A percentile compares a stretch with the other conserved stretches of the same genome.
Evolutionary conservation across 1,140 invertebrate genomes (phyloP).

Genomic region (Bombyx mori): DNA sequence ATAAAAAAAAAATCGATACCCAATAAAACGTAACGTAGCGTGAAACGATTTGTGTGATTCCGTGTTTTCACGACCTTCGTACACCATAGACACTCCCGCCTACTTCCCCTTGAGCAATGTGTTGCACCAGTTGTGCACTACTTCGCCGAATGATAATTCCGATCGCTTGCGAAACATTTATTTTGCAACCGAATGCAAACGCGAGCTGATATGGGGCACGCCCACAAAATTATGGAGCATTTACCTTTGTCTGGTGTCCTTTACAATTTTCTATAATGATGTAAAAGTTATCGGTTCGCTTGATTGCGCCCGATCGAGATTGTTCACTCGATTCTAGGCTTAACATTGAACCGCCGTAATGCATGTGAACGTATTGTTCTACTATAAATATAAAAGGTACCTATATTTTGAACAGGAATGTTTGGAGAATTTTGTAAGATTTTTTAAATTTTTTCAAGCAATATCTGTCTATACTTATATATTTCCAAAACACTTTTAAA

Average conservation of each 20-base stretch:
- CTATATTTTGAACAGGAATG: no score
- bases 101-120: conserved; percentile 51
- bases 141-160: conserved; percentile 66
- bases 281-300: not conserved
- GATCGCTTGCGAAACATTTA: conserved; percentile 49
- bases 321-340: no score
- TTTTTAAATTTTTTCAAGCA: no score
- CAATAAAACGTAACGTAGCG: not conserved
- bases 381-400: no score
- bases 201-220: conserved; percentile 52
- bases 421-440: no score
- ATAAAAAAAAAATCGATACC: not conserved
- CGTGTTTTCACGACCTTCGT: conserved; percentile 33
- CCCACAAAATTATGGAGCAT: conserved; percentile 50
- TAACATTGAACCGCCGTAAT: no score
- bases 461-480: no score
- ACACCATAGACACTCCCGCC: conserved; percentile 49
- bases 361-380: no score
- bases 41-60: not conserved
- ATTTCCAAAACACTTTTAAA: no score
- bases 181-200: conserved; percentile 57
- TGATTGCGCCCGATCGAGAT: no score
- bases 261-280: conserved; percentile 19
- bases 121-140: conserved; percentile 60
- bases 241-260: conserved; percentile 38